Evolutionary conservation across 2,113 vertebrate genomes (phyloP).

Genomic region (Irena cyanogastra): DNA sequence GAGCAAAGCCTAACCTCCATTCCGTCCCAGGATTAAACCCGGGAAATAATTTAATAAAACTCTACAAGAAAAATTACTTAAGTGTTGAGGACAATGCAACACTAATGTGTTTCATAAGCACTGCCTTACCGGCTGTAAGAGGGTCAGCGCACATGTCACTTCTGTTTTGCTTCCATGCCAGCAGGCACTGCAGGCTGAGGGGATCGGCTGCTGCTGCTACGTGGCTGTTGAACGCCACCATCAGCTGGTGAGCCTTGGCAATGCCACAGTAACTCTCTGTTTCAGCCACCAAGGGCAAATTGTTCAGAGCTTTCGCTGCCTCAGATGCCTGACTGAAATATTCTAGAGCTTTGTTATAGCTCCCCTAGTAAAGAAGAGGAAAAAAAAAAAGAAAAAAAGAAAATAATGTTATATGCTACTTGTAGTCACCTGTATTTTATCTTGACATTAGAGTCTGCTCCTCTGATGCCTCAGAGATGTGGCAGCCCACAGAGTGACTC

Average conservation of each 20-base stretch:
- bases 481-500: neutral
- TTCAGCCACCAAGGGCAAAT: conserved; percentile 61
- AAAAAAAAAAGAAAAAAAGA: neutral
- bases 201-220: conserved; percentile 54
- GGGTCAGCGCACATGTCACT: conserved; percentile 71
- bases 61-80: conserved; percentile 43
- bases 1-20: neutral
- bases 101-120: conserved; percentile 57
- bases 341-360: conserved; percentile 68
- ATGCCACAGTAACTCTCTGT: conserved; percentile 74
- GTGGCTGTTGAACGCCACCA: conserved; percentile 53
- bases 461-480: neutral
- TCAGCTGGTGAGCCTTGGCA: conserved; percentile 72
- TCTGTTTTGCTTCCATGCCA: conserved; percentile 73
- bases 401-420: neutral
- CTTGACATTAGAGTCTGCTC: neutral
- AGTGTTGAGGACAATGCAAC: conserved; percentile 32
- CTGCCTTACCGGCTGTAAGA: conserved; percentile 67
- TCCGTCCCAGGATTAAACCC: neutral
- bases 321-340: conserved; percentile 75
- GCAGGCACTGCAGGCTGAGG: conserved; percentile 63
- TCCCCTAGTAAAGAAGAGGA: conserved; percentile 68
- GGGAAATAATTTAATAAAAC: conserved; percentile 33
- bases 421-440: neutral
- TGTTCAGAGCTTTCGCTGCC: conserved; percentile 45